Base-by-base conservation (phyloP, 2,113 vertebrate species). In the Eretmochelys imbricata region DNA sequence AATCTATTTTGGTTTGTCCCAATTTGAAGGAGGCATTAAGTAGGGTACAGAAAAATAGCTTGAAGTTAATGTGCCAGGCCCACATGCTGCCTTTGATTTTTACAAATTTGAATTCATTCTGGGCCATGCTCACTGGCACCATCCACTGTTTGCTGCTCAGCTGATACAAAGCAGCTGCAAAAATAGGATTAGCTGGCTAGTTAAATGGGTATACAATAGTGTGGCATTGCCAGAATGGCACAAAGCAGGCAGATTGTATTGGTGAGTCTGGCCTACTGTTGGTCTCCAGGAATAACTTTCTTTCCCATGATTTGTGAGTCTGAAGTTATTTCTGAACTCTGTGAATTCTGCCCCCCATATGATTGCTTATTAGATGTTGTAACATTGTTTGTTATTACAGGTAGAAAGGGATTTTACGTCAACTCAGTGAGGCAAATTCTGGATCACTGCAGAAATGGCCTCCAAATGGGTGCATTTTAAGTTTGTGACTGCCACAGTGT, bases 21-120 rank as follows among this genome's bases (percentile, higher is more conserved):
- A 87, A 96, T 96, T 95, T 94, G 91, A 25, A 94, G 93, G 96
- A 94, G 95, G 94, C 93, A 87, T 84, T 92, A 93, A 92, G 85
- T 79, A 82, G 84, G 62, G 84, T 82, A 82, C 65, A 87, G 87
- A 91, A 96, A 96, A 97, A 94, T 94, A 95, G 35, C 59, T 87
- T 84, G 84, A 95, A 94, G 96, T 94, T 85, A 93, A 88, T 90
- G 85, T 89, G 50, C 92, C 76, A 79, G 4, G 48, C 54, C 91
- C 85, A 96, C 89, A 81, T 0, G 1, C 65, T 93, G 87, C 53
- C 90, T 97, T 93, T 79, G 55, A 83, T 93, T 42, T 88, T 92
- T 91, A 95, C 2, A 1, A 53, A 92, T 92, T 42, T 75, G 80
- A 96, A 91, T 49, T 48, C 80, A 17, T 80, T 55, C 89, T 5